Evolutionary conservation across 2,888 invertebrate species (phyloP).

Genomic region (Physocephala rufipes): DNA sequence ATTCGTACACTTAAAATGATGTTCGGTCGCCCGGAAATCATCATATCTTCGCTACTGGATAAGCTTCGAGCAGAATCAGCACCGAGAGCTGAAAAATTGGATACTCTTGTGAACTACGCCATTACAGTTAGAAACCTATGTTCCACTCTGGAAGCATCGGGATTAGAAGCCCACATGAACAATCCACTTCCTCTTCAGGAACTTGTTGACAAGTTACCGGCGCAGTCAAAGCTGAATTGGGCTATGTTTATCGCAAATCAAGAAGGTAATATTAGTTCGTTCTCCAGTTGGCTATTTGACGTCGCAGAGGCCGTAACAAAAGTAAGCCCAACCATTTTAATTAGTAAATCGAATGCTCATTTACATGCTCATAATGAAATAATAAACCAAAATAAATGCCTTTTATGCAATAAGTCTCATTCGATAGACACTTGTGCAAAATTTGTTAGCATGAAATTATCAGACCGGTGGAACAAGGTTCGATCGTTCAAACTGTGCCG

Average conservation of each 20-base stretch:
- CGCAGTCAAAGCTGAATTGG: slow-evolving; percentile 41
- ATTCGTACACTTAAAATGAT: slow-evolving; percentile 15
- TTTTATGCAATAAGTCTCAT: no score
- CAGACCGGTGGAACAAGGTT: no score
- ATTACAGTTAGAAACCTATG: not conserved
- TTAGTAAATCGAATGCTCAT: not conserved
- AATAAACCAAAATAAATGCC: no score
- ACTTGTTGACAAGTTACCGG: slow-evolving; percentile 39
- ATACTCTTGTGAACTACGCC: not conserved
- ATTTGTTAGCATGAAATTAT: no score
- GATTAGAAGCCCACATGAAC: slow-evolving; percentile 36
- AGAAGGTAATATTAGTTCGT: not conserved
- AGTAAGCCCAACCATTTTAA: not conserved
- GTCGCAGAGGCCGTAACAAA: not conserved
- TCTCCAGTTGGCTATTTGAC: not conserved
- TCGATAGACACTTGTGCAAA: no score
- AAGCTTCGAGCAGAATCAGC: not conserved
- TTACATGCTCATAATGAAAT: not conserved
- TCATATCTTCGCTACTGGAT: no score
- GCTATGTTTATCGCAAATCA: slow-evolving; percentile 22
- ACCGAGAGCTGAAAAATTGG: slow-evolving; percentile 6
- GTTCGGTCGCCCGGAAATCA: slow-evolving; percentile 9
- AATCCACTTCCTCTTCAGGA: slow-evolving; percentile 40
- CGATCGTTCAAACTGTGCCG: no score
- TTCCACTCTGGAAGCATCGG: slow-evolving; percentile 39